phyloP scores from a whole-genome alignment of 2,888 invertebrate species.

The Platycnemis pennipes region DNA sequence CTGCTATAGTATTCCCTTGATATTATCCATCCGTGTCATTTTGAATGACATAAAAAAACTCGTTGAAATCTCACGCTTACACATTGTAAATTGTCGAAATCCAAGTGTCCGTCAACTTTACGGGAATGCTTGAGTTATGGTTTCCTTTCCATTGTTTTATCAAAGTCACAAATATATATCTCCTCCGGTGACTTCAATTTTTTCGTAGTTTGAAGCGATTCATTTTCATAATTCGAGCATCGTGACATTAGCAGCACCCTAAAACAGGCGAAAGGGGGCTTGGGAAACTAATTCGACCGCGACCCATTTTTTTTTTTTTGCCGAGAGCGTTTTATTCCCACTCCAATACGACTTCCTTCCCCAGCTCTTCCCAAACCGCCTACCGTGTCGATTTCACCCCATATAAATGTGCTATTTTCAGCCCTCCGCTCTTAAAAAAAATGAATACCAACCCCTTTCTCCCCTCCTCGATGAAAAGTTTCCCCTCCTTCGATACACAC shows the following conservation, averaged over 20 bases:
- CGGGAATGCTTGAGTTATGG: background rate
- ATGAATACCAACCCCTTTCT: background rate
- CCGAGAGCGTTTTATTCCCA: background rate
- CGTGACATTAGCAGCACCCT: background rate
- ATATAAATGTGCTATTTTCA: background rate
- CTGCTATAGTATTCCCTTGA: too few relatives aligned
- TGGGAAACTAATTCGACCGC: background rate
- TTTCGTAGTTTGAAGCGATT: background rate
- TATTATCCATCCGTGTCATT: too few relatives aligned
- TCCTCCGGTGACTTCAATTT: background rate
- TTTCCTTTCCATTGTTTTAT: background rate
- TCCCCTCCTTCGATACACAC: too few relatives aligned
- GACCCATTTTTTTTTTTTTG: background rate
- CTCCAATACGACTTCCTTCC: background rate
- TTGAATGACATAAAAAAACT: too few relatives aligned
- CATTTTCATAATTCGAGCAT: background rate
- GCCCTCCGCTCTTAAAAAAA: background rate
- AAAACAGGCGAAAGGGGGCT: background rate
- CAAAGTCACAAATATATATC: background rate
- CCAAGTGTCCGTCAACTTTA: background rate
- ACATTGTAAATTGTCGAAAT: background rate
- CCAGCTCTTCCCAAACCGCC: background rate
- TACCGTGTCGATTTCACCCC: background rate
- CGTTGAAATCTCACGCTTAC: background rate
- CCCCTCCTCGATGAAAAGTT: too few relatives aligned